Percentiles rank a stretch among this genome's conserved stretches.
phyloP scores from a whole-genome alignment of 2,113 vertebrate genomes.

The Octodon degus region DNA sequence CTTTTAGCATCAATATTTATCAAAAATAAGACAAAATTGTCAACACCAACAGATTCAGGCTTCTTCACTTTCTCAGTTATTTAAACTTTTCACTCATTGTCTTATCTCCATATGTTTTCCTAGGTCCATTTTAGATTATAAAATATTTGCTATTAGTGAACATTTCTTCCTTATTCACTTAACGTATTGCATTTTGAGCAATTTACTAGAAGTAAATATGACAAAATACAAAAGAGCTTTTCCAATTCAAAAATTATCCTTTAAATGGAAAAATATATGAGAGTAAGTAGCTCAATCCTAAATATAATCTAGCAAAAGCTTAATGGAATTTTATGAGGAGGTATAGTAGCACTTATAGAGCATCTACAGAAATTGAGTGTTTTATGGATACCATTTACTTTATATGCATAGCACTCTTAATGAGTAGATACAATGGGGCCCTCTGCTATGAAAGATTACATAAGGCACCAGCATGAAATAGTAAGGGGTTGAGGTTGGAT shows the following conservation, averaged over 20 bases:
- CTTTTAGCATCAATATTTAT: not conserved
- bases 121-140: not conserved
- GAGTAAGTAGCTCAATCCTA: not conserved
- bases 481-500: not conserved
- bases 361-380: not conserved
- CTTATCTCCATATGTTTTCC: not conserved
- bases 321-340: not conserved
- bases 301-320: not conserved
- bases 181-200: not conserved
- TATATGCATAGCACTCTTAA: not conserved
- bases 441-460: not conserved
- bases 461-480: not conserved
- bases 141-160: conserved; percentile 1
- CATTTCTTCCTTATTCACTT: not conserved
- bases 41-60: not conserved
- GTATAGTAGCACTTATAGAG: not conserved
- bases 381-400: conserved; percentile 31
- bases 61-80: not conserved
- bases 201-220: not conserved
- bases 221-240: not conserved
- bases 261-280: not conserved
- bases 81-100: not conserved
- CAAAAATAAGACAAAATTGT: conserved; percentile 7
- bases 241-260: not conserved
- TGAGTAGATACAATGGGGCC: not conserved